Percentiles rank a stretch among this genome's conserved stretches.
phyloP scores from a whole-genome alignment of 2,113 vertebrate species.

The Phasianus colchicus region DNA sequence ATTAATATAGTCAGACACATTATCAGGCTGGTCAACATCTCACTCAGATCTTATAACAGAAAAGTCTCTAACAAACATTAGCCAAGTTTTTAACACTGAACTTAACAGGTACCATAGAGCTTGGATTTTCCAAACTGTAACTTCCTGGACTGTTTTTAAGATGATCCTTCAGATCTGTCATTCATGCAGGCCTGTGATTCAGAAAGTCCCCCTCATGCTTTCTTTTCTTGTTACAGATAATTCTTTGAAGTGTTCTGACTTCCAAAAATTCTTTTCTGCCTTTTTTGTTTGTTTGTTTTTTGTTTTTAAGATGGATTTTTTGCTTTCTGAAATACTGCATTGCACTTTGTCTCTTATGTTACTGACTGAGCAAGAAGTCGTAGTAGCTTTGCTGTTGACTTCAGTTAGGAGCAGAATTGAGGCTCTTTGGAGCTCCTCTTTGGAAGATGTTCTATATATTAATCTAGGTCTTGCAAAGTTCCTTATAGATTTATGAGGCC shows the following conservation, averaged over 20 bases:
- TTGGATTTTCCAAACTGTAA: not conserved
- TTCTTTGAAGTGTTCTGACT: not conserved
- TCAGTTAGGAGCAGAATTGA: not conserved
- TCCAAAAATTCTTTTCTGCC: not conserved
- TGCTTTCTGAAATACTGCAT: not conserved
- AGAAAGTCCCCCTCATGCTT: not conserved
- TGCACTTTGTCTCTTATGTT: not conserved
- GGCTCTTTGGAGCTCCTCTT: not conserved
- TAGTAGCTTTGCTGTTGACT: conserved; percentile 7
- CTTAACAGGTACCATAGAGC: not conserved
- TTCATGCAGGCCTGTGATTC: not conserved
- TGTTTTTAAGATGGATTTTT: not conserved
- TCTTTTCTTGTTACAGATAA: not conserved
- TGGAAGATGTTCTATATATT: conserved; percentile 12
- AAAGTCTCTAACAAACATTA: not conserved
- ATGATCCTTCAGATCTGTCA: not conserved
- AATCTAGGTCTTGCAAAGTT: conserved; percentile 4
- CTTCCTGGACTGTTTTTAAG: not conserved
- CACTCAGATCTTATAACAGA: not conserved
- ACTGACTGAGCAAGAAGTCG: not conserved
- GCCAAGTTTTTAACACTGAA: not conserved
- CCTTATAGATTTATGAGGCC: conserved; percentile 13
- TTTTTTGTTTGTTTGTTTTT: not conserved
- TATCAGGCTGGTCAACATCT: not conserved
- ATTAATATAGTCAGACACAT: not conserved